These are phyloP conservation scores for Lepus townsendii DNA, from an alignment of 2,797 vertebrate species.

Conservation along the genomic window DNA sequence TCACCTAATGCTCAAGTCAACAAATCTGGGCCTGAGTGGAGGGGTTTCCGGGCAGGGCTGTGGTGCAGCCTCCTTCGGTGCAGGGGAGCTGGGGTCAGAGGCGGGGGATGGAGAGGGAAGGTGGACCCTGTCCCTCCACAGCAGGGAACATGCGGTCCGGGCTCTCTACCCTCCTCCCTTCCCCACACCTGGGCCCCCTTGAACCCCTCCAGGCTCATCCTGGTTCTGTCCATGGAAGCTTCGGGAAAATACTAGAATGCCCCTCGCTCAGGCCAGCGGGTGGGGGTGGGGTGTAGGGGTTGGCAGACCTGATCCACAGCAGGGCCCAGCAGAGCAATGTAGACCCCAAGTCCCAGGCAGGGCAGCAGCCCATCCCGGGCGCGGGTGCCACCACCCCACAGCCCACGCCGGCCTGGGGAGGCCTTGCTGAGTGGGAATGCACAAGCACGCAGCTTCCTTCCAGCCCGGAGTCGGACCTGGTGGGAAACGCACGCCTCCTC, in stretches of 20 bases:
- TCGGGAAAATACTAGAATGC: background rate
- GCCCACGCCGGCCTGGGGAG: background rate
- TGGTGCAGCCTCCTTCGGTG: background rate
- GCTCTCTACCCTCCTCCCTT: background rate
- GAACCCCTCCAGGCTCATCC: background rate
- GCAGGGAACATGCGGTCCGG: rapidly evolving
- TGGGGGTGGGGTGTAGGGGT: background rate
- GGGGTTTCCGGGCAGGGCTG: slow-evolving; percentile 3
- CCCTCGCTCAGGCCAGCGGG: background rate
- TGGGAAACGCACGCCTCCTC: background rate
- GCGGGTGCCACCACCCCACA: background rate
- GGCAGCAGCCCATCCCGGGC: background rate
- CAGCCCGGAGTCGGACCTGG: background rate
- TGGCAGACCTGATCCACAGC: background rate
- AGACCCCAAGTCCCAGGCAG: background rate
- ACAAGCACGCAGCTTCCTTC: background rate
- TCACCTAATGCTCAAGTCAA: slow-evolving; percentile 77
- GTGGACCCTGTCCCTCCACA: background rate
- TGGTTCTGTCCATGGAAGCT: background rate
- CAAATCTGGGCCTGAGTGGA: background rate
- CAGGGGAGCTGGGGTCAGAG: background rate
- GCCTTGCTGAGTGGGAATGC: background rate
- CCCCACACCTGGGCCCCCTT: background rate
- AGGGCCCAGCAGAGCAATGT: background rate
- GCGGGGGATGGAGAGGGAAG: background rate